Base-by-base conservation (phyloP, 2,797 vertebrate species). In the Sciurus carolinensis region DNA sequence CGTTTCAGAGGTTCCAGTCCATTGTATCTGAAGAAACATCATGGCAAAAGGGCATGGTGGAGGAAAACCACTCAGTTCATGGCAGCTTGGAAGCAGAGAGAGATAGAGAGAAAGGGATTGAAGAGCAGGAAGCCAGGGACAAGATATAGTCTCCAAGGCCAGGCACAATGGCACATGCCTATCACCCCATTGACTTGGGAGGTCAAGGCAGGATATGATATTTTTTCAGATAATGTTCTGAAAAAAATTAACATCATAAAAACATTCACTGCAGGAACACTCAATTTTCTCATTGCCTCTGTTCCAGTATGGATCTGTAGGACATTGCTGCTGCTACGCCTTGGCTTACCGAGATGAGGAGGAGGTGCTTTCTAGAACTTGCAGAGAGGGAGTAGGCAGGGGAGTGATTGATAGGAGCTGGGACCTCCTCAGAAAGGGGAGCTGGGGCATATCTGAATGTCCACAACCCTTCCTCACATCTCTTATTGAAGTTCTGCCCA, bases 281-380 rank as follows among this genome's bases (percentile, higher is more conserved):
- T 72, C 5, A 6, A 30, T 57, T 54, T 52, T 90, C 54, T 26
- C 26, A 1, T 12, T 26, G 47, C 30, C 42, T 67, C 5, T 1
- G 20, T n/a, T 57, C 20, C 18, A 72, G 9, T 30, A 6, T 59
- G 18, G 17, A 7, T 36, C 13, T 11, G 4, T 0, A 11, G 20
- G 9, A 50, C 1, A 1, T 1, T 3, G 33, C 10, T 7, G 0
- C 24, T n/a, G 12, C 22, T 81, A 72, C 0, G 0, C 3, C 13
- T 50, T 22, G 30, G 42, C 10, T 62, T 22, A 33, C 36, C 42
- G 11, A 2, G 17, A 7, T 54, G 39, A 11, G 22, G 57, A 15
- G 3, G 30, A 22, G 47, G 4, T 13, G 18, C 30, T 42, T 28
- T 10, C 4, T 4, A 30, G 44, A 76, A 44, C 9, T 30, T 39